Evolutionary conservation across 2,113 vertebrate species (phyloP), one percentile per base, ranked within the genome.

Genomic region (Python bivittatus): DNA sequence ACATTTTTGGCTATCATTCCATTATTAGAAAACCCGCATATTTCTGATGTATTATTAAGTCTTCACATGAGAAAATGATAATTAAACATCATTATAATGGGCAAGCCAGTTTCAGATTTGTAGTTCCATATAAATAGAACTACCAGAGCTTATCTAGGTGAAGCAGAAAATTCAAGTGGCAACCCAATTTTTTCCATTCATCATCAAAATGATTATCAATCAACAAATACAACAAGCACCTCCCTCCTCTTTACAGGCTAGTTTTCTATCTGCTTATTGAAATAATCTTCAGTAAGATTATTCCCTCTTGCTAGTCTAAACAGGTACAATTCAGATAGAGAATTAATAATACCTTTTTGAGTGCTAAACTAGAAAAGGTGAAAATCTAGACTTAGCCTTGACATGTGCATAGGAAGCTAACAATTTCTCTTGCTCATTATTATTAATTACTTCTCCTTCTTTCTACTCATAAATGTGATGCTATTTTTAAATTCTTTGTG

Each of bases 401-500:
- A 20, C 27, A 64, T 10, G 56, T 33, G 29, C 56, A 88, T 72
- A 86, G 86, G 79, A 83, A 60, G 29, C 56, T 92, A 68, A 72
- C 86, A 83, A 89, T 44, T 92, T 79, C 7, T 12, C 38, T 44
- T 91, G 84, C 0, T 86, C 79, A 58, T 7, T 92, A 72, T 6
- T 56, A 22, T 6, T 53, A 42, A 83, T 92, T 95, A 83, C 56
- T 64, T 93, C 0, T 94, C 90, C 48, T 94, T 91, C 48, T 61
- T 38, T 20, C 79, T 88, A 88, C 84, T 90, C 23, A 92, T 61
- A 91, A 33, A 58, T 90, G 86, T 93, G 90, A 33, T 9, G 1
- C 6, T 92, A 29, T 93, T 95, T 93, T 90, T 22, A 92, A 92
- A 86, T 84, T 23, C 57, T n/a, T n/a, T 88, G 2, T 72, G 29